Percentiles rank a stretch among this genome's conserved stretches.
These are phyloP conservation scores for Zelostemma sp. DNA, from an alignment of 1,140 invertebrate genomes.

Conservation along the genomic window DNA sequence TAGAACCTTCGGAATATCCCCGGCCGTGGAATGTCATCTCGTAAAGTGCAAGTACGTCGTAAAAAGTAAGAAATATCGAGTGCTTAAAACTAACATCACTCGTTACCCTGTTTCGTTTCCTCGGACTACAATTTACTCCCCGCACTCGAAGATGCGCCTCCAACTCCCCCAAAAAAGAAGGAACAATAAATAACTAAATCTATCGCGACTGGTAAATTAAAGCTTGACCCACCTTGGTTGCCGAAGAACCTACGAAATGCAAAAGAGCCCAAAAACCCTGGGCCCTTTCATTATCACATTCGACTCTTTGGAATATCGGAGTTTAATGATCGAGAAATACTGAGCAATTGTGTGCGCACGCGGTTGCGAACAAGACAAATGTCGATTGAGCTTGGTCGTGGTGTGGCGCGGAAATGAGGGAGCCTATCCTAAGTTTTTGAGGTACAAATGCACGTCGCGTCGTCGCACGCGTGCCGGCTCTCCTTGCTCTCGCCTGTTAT, in stretches of 20 bases:
- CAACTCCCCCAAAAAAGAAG: no score
- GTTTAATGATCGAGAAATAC: background rate
- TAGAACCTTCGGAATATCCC: background rate
- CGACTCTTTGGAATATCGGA: background rate
- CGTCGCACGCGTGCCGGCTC: constrained; percentile 23
- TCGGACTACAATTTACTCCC: background rate
- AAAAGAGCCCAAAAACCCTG: no score
- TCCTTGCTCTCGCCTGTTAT: constrained; percentile 59
- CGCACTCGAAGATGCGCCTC: no score
- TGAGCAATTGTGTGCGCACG: background rate
- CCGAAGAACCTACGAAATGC: constrained; percentile 34
- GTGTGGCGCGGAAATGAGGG: constrained; percentile 56
- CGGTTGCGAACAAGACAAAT: constrained; percentile 4
- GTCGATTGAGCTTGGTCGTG: constrained; percentile 59
- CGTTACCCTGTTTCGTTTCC: constrained; percentile 5
- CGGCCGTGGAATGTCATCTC: background rate
- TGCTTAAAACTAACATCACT: constrained; percentile 6
- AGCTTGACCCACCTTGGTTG: constrained; percentile 62
- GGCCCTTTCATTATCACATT: background rate
- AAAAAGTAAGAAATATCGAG: no score
- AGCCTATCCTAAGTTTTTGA: constrained; percentile 41
- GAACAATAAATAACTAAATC: no score
- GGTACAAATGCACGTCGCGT: constrained; percentile 22
- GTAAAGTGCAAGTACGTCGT: no score
- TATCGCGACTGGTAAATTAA: no score